Percentiles rank a stretch among this genome's conserved stretches.
Evolutionary conservation across 2,888 invertebrate genomes (phyloP).

Genomic region (Phengaris alcon): DNA sequence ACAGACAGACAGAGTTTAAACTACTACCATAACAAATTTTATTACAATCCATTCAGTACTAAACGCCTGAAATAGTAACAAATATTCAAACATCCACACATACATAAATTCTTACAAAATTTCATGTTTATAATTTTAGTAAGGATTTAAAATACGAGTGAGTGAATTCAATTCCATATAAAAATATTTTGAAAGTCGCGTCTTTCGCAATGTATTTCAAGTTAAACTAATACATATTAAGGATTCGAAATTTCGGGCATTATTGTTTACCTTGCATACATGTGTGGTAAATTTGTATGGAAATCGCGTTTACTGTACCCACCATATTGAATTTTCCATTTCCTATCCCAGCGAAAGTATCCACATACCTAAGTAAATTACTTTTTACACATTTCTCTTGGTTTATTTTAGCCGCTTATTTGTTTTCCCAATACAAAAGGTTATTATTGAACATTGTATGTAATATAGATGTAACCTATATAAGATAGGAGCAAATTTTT

Average conservation of each 20-base stretch:
- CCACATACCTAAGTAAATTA: conserved; percentile 12
- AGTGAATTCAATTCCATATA: not conserved
- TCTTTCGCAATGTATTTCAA: not conserved
- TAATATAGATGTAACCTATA: no score
- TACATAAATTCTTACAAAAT: no score
- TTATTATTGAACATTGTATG: not conserved
- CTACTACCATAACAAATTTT: no score
- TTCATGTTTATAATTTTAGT: no score
- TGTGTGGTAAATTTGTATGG: conserved; percentile 26
- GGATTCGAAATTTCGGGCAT: not conserved
- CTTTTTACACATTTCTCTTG: not conserved
- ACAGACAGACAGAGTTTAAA: no score
- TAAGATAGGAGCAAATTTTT: no score
- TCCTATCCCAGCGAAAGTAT: conserved; percentile 14
- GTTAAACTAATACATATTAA: not conserved
- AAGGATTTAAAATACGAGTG: no score
- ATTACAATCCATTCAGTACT: no score
- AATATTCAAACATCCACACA: no score
- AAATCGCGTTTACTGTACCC: conserved; percentile 14
- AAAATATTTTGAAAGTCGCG: not conserved
- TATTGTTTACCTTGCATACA: conserved; percentile 18
- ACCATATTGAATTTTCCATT: conserved; percentile 22
- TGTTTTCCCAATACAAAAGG: not conserved
- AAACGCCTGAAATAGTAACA: no score
- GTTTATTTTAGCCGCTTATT: not conserved